A percentile compares a stretch with the other conserved stretches of the same genome.
Evolutionary conservation across 2,797 vertebrate species (phyloP).

Genomic region (Rhinophrynus dorsalis): DNA sequence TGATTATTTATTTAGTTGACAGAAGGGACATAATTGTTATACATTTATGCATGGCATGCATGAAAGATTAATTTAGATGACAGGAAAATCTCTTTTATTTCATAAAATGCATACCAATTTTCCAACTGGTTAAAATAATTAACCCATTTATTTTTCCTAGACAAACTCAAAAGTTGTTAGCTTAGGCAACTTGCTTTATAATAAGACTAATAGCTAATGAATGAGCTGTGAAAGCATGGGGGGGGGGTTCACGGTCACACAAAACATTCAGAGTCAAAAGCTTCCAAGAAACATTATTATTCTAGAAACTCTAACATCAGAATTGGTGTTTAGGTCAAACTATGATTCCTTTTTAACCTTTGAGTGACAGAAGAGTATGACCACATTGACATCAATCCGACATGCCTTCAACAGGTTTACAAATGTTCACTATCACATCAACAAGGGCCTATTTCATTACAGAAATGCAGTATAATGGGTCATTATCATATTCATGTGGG

Average conservation of each 20-base stretch:
- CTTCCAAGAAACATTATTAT: neutral
- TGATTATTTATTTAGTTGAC: conserved; percentile 20
- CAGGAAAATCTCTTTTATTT: neutral
- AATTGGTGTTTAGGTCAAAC: too few species aligned
- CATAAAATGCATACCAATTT: conserved; percentile 26
- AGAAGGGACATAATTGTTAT: conserved; percentile 26
- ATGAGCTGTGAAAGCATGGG: neutral
- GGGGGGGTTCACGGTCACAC: neutral
- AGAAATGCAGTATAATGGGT: too few species aligned
- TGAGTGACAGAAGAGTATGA: too few species aligned
- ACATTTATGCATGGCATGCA: conserved; percentile 9
- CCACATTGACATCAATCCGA: too few species aligned
- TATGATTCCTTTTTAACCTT: too few species aligned
- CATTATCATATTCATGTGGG: too few species aligned
- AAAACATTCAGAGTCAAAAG: neutral
- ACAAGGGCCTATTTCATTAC: too few species aligned
- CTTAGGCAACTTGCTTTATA: neutral
- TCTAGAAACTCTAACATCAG: too few species aligned
- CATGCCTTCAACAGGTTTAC: too few species aligned
- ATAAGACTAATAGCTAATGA: neutral
- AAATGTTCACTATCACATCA: too few species aligned
- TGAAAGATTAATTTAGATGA: neutral
- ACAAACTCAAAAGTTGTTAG: neutral
- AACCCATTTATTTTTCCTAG: conserved; percentile 7
- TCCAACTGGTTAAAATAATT: conserved; percentile 25